Evolutionary conservation across 2,888 invertebrate genomes (phyloP).

Genomic region (Netelia inedita): DNA sequence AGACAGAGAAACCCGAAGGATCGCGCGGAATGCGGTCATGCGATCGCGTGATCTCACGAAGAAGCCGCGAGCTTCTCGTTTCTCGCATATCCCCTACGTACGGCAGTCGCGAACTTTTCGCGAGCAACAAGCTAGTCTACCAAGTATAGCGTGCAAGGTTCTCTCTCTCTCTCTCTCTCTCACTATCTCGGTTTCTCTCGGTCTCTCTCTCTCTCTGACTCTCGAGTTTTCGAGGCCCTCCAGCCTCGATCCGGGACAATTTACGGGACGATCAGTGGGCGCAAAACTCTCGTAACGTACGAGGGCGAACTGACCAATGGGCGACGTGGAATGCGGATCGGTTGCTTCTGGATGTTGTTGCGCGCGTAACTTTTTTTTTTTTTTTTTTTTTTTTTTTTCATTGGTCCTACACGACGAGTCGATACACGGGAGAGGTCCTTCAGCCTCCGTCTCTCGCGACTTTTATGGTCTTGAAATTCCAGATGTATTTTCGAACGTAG

Average conservation of each 20-base stretch:
- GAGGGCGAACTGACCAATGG: constrained; percentile 54
- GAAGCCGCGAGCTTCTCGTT: background rate
- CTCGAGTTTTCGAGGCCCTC: background rate
- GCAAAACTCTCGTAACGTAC: constrained; percentile 54
- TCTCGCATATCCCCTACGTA: background rate
- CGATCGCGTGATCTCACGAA: constrained; percentile 56
- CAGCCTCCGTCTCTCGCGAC: constrained; percentile 11
- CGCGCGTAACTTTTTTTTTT: constrained; percentile 1
- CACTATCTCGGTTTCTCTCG: too few relatives aligned
- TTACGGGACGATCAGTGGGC: background rate
- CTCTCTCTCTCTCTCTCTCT: too few relatives aligned
- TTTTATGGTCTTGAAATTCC: constrained; percentile 30
- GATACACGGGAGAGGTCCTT: constrained; percentile 6
- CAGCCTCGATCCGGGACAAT: background rate
- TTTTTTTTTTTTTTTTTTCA: background rate
- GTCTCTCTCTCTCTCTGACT: background rate
- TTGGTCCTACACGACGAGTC: background rate
- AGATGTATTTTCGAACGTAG: background rate
- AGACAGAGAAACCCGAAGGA: constrained; percentile 9
- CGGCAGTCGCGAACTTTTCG: background rate
- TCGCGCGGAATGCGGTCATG: constrained; percentile 49
- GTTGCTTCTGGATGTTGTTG: constrained; percentile 40
- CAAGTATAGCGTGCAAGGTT: background rate
- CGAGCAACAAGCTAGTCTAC: background rate
- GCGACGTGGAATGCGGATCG: constrained; percentile 52